Conservation (phyloP, 2,888 invertebrate species). For the Tholera decimalis region DNA sequence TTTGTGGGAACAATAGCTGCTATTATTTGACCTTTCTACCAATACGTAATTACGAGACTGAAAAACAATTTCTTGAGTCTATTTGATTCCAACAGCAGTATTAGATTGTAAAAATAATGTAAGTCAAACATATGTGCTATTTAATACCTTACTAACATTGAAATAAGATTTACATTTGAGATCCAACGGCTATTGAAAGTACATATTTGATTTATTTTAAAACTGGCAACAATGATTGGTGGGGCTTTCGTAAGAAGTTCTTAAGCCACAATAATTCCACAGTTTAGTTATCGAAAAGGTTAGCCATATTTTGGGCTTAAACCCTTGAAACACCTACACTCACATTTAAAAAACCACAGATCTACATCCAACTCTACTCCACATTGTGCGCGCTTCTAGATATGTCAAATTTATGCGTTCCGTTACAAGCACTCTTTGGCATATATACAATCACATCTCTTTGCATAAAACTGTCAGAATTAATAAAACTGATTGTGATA, state of each 20-base stretch:
- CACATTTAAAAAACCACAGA: background rate
- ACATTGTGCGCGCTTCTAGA: constrained; percentile 33
- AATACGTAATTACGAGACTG: background rate
- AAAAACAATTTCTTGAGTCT: background rate
- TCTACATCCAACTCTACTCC: constrained; percentile 5
- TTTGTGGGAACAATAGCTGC: background rate
- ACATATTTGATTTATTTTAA: background rate
- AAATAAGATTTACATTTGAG: too few species aligned
- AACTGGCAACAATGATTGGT: background rate
- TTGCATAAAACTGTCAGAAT: background rate
- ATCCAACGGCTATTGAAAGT: background rate
- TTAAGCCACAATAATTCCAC: background rate
- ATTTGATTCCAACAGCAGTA: background rate
- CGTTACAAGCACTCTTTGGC: background rate
- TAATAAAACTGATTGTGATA: background rate
- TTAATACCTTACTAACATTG: background rate
- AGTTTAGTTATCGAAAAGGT: constrained; percentile 9
- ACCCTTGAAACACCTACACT: background rate
- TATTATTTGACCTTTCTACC: background rate
- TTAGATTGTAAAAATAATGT: background rate
- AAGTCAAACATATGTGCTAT: background rate
- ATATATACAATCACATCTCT: background rate
- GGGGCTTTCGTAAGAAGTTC: background rate
- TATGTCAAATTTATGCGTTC: constrained; percentile 43
- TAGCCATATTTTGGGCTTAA: background rate